A percentile compares a stretch with the other conserved stretches of the same genome.
phyloP scores from a whole-genome alignment of 2,888 invertebrate genomes.

The Drosophila limbata region DNA sequence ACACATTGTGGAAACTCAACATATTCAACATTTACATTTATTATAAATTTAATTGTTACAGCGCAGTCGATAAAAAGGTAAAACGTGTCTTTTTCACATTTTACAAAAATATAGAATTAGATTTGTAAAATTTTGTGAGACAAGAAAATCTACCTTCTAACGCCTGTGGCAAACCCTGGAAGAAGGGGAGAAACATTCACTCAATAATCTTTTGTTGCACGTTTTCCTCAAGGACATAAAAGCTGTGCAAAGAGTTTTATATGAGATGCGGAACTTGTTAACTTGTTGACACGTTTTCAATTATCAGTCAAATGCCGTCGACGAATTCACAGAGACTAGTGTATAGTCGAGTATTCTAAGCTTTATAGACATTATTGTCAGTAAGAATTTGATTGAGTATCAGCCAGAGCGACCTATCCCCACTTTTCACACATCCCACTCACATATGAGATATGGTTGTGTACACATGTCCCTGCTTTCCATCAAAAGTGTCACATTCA shows the following conservation, averaged over 20 bases:
- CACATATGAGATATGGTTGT: not conserved
- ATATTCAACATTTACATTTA: not conserved
- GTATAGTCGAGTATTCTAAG: not conserved
- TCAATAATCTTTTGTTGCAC: constrained; percentile 53
- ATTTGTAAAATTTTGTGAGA: constrained; percentile 16
- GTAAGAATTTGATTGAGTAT: constrained; percentile 51
- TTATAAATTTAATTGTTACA: not conserved
- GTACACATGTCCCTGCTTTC: constrained; percentile 51
- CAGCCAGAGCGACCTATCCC: not conserved
- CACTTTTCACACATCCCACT: not conserved
- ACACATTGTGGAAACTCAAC: not conserved
- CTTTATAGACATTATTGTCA: constrained; percentile 10
- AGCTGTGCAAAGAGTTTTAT: constrained; percentile 27
- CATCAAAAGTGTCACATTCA: constrained; percentile 76
- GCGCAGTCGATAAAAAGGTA: not conserved
- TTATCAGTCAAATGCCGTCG: constrained; percentile 71
- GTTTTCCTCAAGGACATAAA: constrained; percentile 42
- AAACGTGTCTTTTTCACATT: not conserved
- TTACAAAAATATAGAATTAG: constrained; percentile 1
- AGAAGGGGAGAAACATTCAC: not conserved
- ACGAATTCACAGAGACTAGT: constrained; percentile 36
- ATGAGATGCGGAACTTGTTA: constrained; percentile 45
- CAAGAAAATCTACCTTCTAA: constrained; percentile 40
- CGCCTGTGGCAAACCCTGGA: constrained; percentile 1
- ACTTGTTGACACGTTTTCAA: constrained; percentile 81